Evolutionary conservation across 2,797 vertebrate species (phyloP).

Genomic region (Pitangus sulphuratus): DNA sequence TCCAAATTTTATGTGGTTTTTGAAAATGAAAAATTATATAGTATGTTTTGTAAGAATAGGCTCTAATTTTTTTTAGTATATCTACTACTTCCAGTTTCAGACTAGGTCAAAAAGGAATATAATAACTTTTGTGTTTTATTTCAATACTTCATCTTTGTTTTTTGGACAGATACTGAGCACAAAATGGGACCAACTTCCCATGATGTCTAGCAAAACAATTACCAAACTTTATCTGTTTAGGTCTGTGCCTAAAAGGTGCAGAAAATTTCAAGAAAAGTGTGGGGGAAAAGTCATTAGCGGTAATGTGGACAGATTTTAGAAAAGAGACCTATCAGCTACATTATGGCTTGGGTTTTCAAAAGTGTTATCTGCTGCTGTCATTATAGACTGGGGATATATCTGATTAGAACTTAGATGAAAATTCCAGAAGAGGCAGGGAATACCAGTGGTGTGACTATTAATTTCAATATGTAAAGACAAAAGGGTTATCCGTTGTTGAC

Average conservation of each 20-base stretch:
- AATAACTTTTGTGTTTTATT: neutral
- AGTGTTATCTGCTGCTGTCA: neutral
- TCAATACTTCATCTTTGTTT: neutral
- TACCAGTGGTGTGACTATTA: neutral
- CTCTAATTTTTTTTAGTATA: neutral
- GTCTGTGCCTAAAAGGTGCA: neutral
- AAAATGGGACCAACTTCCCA: neutral
- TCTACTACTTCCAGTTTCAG: neutral
- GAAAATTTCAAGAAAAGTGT: neutral
- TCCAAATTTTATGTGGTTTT: neutral
- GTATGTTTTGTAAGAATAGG: neutral
- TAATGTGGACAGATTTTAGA: neutral
- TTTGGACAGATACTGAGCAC: neutral
- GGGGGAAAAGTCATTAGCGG: fast-evolving
- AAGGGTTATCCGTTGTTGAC: neutral
- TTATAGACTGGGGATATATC: neutral
- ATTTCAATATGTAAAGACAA: neutral
- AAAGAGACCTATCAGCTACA: neutral
- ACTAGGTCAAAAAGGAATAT: neutral
- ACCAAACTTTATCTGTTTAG: neutral
- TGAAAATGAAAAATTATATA: neutral
- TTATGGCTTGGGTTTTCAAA: neutral
- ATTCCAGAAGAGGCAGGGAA: neutral
- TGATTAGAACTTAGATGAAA: neutral
- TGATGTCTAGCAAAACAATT: neutral